Evolutionary conservation across 2,888 invertebrate species (phyloP), one percentile per base, ranked within the genome.

Genomic region (Thelaira solivaga): DNA sequence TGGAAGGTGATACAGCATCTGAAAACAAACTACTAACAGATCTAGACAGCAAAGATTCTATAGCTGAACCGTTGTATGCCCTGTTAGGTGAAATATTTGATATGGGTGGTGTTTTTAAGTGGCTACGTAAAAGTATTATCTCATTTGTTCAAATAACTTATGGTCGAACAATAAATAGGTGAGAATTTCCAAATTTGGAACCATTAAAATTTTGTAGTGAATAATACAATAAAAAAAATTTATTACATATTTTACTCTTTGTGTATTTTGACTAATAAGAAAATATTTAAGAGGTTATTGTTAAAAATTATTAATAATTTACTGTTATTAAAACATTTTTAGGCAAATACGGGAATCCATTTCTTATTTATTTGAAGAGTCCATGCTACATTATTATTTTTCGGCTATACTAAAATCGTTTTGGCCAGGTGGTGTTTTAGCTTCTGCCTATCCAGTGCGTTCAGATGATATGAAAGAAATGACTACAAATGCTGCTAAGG

Each of bases 71-170:
- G 0, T 89, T 97, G n/a, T 97, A 97, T 87, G 92, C 93, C 0
- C 90, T 97, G 43, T 91, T 97, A 82, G 95, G 95, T 77, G 97
- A 97, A 90, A 93, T 97, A 82, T 97, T 97, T 86, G 97, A 97
- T 86, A 93, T 96, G 91, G 91, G 95, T 61, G 97, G 97, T 0
- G 94, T 96, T 26, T 96, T 96, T 86, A 94, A 95, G 62, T 96
- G 96, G 93, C 90, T 97, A 26, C 90, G 97, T 80, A 94, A 94
- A 86, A 96, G 96, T 20, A 91, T 97, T 18, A 96, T 97, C 82
- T 94, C 94, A 2, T 97, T 97, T 89, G 96, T 97, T 22, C 97
- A 97, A 89, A 94, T 96, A 74, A 95, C 96, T 0, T 97, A 96
- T 86, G 96, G 96, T n/a, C 91, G 96, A 78, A 97, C 96, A 71